These are phyloP conservation scores for Hemitrygon akajei DNA, from an alignment of 2,797 vertebrate genomes.

Conservation along the genomic window DNA sequence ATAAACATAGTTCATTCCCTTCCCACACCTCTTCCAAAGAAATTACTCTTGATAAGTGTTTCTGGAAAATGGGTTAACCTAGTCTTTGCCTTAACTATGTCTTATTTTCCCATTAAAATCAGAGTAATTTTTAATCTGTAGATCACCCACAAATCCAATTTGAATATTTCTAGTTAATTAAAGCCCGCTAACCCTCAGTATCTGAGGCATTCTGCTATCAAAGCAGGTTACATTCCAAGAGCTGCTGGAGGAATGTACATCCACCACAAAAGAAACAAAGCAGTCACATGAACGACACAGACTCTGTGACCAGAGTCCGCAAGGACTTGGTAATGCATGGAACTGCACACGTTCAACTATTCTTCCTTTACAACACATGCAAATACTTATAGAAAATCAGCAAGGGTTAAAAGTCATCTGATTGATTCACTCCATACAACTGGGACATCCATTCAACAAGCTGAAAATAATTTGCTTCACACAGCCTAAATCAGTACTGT, in stretches of 20 bases:
- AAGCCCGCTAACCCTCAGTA: background rate
- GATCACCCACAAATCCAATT: background rate
- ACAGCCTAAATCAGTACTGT: too few relatives aligned
- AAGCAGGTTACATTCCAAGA: slow-evolving; percentile 36
- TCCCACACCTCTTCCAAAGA: background rate
- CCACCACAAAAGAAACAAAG: slow-evolving; percentile 25
- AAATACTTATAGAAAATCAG: background rate
- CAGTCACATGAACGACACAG: slow-evolving; percentile 14
- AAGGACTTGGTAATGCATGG: background rate
- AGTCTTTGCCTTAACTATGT: background rate
- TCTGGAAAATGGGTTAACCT: background rate
- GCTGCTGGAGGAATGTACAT: background rate
- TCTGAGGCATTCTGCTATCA: slow-evolving; percentile 3
- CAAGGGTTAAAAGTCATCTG: background rate
- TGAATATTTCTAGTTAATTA: background rate
- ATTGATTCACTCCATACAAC: background rate
- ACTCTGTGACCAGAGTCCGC: background rate
- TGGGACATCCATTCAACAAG: background rate
- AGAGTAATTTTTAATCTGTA: background rate
- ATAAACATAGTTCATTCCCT: background rate
- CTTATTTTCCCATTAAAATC: background rate
- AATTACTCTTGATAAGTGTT: background rate
- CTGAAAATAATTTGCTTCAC: background rate
- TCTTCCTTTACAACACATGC: background rate
- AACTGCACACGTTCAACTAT: background rate